A percentile compares a stretch with the other conserved stretches of the same genome.
These are phyloP conservation scores for Malachius bipustulatus DNA, from an alignment of 2,888 invertebrate genomes.

Conservation along the genomic window DNA sequence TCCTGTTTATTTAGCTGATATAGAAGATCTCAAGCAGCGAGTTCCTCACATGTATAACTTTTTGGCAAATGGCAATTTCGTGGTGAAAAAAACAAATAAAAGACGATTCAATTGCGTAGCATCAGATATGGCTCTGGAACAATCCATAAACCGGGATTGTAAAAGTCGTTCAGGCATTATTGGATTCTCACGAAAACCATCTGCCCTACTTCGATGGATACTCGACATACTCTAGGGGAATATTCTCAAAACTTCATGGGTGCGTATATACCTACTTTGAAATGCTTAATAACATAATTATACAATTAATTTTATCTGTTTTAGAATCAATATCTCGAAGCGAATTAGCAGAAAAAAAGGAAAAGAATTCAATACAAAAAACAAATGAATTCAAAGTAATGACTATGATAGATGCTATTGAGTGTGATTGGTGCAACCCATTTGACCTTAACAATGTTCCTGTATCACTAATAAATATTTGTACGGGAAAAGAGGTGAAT, in stretches of 20 bases:
- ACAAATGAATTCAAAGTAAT: slow-evolving; percentile 9
- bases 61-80: background rate
- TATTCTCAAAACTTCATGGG: slow-evolving; percentile 12
- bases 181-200: background rate
- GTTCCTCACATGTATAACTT: background rate
- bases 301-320: background rate
- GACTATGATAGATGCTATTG: slow-evolving; percentile 7
- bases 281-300: too few relatives aligned
- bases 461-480: slow-evolving; percentile 8
- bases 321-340: background rate
- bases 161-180: background rate
- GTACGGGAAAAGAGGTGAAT: slow-evolving; percentile 9
- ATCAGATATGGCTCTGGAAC: background rate
- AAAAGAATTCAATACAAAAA: slow-evolving; percentile 4
- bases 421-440: slow-evolving; percentile 11
- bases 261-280: background rate
- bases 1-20: background rate
- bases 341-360: background rate
- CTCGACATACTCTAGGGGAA: slow-evolving; percentile 1
- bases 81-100: background rate
- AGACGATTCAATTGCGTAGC: background rate
- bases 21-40: background rate
- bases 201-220: background rate
- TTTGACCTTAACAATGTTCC: slow-evolving; percentile 11
- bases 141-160: background rate